Evolutionary conservation across 2,888 invertebrate species (phyloP).

Genomic region (Zaprionus bogoriensis): DNA sequence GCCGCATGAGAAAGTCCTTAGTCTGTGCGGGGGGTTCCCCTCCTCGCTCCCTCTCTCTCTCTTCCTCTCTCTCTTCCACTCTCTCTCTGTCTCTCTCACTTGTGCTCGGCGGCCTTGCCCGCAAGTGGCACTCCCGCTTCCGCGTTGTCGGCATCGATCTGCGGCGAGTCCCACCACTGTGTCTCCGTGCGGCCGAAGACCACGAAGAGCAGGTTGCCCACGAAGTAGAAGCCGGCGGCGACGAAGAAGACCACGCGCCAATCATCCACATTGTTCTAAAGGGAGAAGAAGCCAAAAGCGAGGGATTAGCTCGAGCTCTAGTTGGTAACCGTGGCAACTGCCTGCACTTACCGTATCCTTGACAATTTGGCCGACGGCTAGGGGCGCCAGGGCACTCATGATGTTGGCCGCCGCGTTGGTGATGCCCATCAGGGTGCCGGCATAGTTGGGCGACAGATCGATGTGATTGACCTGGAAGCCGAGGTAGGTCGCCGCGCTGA

Average conservation of each 20-base stretch:
- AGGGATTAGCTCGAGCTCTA: neutral
- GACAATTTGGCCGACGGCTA: conserved; percentile 88
- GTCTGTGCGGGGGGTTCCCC: too few species aligned
- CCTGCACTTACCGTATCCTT: conserved; percentile 87
- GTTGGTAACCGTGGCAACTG: neutral
- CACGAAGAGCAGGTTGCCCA: conserved; percentile 84
- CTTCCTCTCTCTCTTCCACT: too few species aligned
- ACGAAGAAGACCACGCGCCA: conserved; percentile 85
- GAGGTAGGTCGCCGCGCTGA: conserved; percentile 90
- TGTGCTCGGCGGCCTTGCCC: too few species aligned
- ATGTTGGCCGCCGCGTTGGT: conserved; percentile 91
- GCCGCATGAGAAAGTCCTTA: conserved; percentile 29
- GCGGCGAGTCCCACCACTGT: conserved; percentile 86
- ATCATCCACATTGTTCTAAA: conserved; percentile 79
- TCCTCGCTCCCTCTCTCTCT: too few species aligned
- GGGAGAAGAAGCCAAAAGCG: neutral
- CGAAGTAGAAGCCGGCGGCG: conserved; percentile 84
- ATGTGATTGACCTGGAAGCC: conserved; percentile 93
- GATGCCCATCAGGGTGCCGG: conserved; percentile 93
- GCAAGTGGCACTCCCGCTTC: conserved; percentile 56
- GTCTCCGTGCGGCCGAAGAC: conserved; percentile 84
- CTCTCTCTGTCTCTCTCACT: too few species aligned
- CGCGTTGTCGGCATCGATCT: conserved; percentile 48
- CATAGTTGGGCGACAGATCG: conserved; percentile 92
- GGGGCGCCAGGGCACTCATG: conserved; percentile 91